These are phyloP conservation scores for Anoncus sp. DNA, from an alignment of 2,888 invertebrate species.

Conservation along the genomic window DNA sequence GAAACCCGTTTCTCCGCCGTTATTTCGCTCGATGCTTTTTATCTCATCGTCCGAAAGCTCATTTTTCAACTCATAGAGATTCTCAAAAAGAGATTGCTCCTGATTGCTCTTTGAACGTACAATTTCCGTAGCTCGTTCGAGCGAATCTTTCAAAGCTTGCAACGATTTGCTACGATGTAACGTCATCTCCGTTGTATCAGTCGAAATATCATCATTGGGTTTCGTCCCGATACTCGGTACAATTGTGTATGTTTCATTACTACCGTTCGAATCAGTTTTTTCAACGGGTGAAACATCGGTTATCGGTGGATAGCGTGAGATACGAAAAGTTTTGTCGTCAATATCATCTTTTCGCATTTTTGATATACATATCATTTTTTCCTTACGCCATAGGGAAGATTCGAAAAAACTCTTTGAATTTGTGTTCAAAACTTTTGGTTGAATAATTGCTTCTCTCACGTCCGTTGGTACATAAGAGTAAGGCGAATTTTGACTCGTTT, in stretches of 20 bases:
- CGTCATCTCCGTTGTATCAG: conserved; percentile 13
- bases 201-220: neutral
- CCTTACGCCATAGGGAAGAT: conserved; percentile 75
- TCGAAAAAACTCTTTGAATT: conserved; percentile 74
- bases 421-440: conserved; percentile 70
- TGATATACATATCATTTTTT: conserved; percentile 76
- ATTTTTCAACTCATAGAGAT: conserved; percentile 64
- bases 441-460: conserved; percentile 69
- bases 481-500: conserved; percentile 58
- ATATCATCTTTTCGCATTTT: conserved; percentile 70
- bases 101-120: conserved; percentile 63
- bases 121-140: conserved; percentile 77
- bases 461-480: conserved; percentile 66
- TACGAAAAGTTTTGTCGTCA: conserved; percentile 24
- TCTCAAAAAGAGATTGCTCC: conserved; percentile 65
- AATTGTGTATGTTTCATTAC: conserved; percentile 65
- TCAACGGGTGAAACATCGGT: neutral
- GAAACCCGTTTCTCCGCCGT: conserved; percentile 49
- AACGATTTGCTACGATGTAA: conserved; percentile 64
- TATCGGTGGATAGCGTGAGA: conserved; percentile 5
- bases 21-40: conserved; percentile 68
- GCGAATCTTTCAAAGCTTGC: conserved; percentile 72
- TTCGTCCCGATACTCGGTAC: no score
- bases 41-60: conserved; percentile 64
- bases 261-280: conserved; percentile 52